Evolutionary conservation across 2,888 invertebrate species (phyloP), one percentile per base, ranked within the genome.

Genomic region (Furcula furcula): DNA sequence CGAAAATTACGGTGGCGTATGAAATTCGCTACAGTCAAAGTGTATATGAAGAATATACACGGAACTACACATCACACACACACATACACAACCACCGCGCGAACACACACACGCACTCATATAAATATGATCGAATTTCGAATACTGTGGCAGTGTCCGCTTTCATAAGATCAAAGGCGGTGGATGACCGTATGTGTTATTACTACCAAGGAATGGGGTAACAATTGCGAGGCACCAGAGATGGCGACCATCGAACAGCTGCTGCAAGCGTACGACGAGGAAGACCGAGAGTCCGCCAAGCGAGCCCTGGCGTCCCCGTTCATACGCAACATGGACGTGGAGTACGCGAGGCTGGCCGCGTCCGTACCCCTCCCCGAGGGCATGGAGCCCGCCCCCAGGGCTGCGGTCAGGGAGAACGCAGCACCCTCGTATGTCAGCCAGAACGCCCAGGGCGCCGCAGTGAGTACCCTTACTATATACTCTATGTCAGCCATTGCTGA

Each of bases 291-390:
- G 25, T 84, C 91, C n/a, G 95, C 95, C 0, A 90, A 91, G 53
- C 80, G 90, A 25, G 96, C 96, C 0, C 83, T 97, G 1, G 91
- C 92, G 37, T 93, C 93, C 49, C 94, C 97, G 0, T 97, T 97
- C 73, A 96, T 97, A 34, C 93, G 95, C 46, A 95, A 95, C 71
- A 96, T 97, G 97, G 97, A 97, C 74, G 94, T 97, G 4, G 97
- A 97, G 71, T 97, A 96, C 70, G 91, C 96, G 0, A 91, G 94
- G 46, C 55, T 87, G 16, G 83, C 86, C 0, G 45, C 54, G 6
- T 45, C 46, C 2, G 58, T 87, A 1, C 80, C 78, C 0, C 52
- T 86, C 39, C 86, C 86, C 0, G 76, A 80, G 38, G 70, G 62
- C 0, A 58, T 78, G 2, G 81, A 77, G 19, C 78, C 74, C 0